Percentiles rank a stretch among this genome's conserved stretches.
Conservation (phyloP, 2,113 vertebrate species). For the Excalfactoria chinensis region DNA sequence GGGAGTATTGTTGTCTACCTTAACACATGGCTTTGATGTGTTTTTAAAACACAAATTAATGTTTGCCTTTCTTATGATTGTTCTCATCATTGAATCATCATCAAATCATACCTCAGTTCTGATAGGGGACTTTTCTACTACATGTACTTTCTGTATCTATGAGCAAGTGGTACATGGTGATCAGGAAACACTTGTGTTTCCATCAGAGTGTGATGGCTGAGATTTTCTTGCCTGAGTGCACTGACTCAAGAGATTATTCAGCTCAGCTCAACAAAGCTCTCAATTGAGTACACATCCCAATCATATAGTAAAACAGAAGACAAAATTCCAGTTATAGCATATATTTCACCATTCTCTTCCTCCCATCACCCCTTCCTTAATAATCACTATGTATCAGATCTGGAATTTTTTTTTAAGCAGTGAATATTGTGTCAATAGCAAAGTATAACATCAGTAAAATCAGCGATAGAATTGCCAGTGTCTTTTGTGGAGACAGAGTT, state of each 20-base stretch:
- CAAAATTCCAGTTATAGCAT: background rate
- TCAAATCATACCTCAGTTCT: background rate
- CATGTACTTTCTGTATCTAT: background rate
- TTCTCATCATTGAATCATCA: background rate
- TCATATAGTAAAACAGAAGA: background rate
- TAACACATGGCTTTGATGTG: background rate
- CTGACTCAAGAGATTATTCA: background rate
- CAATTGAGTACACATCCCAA: background rate
- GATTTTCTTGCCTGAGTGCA: constrained; percentile 12
- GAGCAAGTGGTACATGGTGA: background rate
- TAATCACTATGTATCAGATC: background rate
- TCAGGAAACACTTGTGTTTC: constrained; percentile 10
- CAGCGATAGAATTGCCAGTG: background rate
- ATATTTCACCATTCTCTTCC: background rate
- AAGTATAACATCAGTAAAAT: background rate
- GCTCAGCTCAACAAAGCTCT: background rate
- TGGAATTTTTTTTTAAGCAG: background rate
- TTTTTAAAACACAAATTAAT: background rate
- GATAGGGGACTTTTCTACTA: background rate
- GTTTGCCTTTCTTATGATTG: background rate
- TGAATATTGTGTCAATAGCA: background rate
- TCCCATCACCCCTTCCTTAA: background rate
- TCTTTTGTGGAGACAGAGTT: background rate
- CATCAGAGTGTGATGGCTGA: background rate
- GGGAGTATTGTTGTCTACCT: background rate